A percentile compares a stretch with the other conserved stretches of the same genome.
Conservation (phyloP, 2,888 invertebrate species). For the Agonopterix arenella region DNA sequence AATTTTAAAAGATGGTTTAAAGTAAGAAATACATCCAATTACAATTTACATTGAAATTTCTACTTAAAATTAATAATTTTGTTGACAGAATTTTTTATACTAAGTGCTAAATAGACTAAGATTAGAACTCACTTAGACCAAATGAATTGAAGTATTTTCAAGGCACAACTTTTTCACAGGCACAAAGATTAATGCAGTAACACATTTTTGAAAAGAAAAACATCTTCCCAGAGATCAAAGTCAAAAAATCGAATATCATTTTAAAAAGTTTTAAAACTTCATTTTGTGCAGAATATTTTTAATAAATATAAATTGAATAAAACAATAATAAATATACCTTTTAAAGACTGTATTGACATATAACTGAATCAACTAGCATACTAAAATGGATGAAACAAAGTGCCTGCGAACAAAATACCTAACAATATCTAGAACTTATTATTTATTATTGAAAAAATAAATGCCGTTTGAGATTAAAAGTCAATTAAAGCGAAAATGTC, state of each 20-base stretch:
- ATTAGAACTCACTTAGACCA: constrained; percentile 9
- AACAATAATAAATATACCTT: no score
- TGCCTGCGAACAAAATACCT: constrained; percentile 1
- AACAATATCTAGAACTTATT: constrained; percentile 30
- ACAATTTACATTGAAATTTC: constrained; percentile 34
- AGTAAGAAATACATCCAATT: constrained; percentile 39
- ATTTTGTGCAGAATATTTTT: no score
- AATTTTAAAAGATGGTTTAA: constrained; percentile 39
- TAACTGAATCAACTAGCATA: no score
- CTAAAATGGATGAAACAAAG: not conserved
- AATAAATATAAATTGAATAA: no score
- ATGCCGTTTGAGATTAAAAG: constrained; percentile 42
- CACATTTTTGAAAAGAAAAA: no score
- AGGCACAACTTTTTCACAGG: constrained; percentile 2
- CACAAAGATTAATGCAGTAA: not conserved
- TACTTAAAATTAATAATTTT: constrained; percentile 47
- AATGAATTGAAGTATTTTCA: not conserved
- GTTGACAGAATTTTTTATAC: not conserved
- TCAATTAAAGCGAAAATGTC: constrained; percentile 19
- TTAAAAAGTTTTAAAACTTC: no score
- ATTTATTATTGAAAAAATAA: constrained; percentile 46
- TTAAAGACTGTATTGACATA: no score
- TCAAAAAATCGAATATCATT: no score
- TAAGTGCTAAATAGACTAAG: constrained; percentile 3
- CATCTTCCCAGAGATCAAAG: no score